A percentile compares a stretch with the other conserved stretches of the same genome.
These are phyloP conservation scores for Archaeoteleia sp. DNA, from an alignment of 2,888 invertebrate species.

Conservation along the genomic window DNA sequence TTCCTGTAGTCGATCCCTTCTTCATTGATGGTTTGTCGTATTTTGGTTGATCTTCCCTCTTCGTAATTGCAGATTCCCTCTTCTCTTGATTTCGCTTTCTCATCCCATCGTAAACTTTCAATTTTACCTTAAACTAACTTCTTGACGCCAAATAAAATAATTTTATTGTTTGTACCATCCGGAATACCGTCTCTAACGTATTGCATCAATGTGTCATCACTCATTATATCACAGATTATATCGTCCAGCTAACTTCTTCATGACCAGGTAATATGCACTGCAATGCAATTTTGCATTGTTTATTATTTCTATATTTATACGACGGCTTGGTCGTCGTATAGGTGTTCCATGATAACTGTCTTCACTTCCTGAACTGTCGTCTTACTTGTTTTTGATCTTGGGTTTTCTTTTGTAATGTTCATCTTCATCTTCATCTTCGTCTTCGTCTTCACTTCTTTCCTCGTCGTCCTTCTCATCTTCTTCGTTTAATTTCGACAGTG, in stretches of 20 bases:
- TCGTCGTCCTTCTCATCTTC: neutral
- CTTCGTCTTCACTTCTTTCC: neutral
- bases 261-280: conserved; percentile 40
- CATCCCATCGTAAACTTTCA: neutral
- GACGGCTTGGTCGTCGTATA: neutral
- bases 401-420: neutral
- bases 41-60: neutral
- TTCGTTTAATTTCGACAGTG: neutral
- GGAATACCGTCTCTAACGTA: conserved; percentile 39
- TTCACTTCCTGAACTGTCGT: neutral
- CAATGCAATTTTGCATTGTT: conserved; percentile 33
- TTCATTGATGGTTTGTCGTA: neutral
- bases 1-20: neutral
- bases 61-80: no score
- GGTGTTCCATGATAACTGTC: neutral
- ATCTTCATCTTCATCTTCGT: neutral
- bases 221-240: conserved; percentile 16
- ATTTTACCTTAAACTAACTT: conserved; percentile 13
- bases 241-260: conserved; percentile 39
- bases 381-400: neutral
- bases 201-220: conserved; percentile 18
- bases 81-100: neutral
- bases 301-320: conserved; percentile 13
- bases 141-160: conserved; percentile 22
- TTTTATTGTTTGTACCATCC: conserved; percentile 16